Evolutionary conservation across 2,113 vertebrate species (phyloP).

Genomic region (Orthochromis indermauri): DNA sequence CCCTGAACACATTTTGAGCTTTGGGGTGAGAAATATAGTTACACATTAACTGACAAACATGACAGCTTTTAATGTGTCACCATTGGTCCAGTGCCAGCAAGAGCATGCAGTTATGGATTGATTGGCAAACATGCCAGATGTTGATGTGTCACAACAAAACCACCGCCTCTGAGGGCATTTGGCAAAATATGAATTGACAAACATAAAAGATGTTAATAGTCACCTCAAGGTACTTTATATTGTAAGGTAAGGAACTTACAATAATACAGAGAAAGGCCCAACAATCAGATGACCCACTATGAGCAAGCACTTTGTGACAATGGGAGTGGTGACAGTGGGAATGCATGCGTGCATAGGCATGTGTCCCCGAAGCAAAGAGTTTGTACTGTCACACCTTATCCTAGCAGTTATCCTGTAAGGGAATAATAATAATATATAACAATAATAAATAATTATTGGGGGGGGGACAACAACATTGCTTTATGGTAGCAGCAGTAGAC

Average conservation of each 20-base stretch:
- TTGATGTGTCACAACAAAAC: neutral
- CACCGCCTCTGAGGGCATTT: neutral
- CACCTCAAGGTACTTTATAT: neutral
- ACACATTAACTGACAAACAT: neutral
- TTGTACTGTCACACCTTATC: neutral
- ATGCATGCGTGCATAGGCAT: neutral
- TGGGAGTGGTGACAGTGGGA: neutral
- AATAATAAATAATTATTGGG: neutral
- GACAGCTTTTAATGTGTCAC: neutral
- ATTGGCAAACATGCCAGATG: neutral
- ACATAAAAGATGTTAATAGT: neutral
- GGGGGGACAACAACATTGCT: neutral
- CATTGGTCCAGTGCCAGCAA: neutral
- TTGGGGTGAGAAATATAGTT: neutral
- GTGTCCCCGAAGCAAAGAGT: neutral
- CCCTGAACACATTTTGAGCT: neutral
- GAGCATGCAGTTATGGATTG: neutral
- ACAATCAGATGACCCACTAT: neutral
- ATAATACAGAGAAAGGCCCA: neutral
- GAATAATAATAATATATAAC: neutral
- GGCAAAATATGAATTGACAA: neutral
- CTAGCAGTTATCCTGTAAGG: neutral
- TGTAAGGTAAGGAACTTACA: neutral
- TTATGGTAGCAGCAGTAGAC: neutral
- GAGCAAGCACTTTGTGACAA: neutral